Evolutionary conservation across 2,113 vertebrate genomes (phyloP).

Genomic region (Pelecanus crispus): DNA sequence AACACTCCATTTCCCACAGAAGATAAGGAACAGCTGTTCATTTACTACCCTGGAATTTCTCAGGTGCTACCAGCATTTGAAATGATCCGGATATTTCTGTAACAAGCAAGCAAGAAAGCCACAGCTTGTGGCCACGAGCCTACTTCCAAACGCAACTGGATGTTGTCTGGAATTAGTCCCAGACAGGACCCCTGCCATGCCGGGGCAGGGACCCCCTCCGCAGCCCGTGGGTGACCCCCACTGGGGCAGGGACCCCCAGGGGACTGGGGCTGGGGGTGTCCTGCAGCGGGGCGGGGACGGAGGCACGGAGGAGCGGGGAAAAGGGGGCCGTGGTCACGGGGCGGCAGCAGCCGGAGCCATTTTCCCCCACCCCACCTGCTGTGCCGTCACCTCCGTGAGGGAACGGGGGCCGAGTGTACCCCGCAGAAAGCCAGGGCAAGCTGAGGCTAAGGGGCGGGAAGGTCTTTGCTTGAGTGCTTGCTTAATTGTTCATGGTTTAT

Average conservation of each 20-base stretch:
- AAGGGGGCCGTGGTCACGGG: fast-evolving
- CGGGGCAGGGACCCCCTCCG: not conserved
- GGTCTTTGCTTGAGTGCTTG: not conserved
- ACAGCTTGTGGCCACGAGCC: not conserved
- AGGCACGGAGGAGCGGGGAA: not conserved
- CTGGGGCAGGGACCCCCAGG: not conserved
- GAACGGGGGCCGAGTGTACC: no score
- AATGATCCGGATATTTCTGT: not conserved
- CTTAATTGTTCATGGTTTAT: not conserved
- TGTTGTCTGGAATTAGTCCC: not conserved
- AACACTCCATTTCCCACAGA: not conserved
- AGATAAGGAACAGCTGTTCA: not conserved
- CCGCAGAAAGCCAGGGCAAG: not conserved
- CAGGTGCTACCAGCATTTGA: not conserved
- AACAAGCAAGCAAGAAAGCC: not conserved
- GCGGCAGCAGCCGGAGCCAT: not conserved
- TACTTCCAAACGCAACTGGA: not conserved
- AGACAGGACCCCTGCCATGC: no score
- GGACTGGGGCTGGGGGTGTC: no score
- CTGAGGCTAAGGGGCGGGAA: not conserved
- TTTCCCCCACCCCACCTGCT: not conserved
- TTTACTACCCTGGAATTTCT: not conserved
- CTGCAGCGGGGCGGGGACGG: not conserved
- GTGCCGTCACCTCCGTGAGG: not conserved
- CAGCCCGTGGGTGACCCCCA: no score